Evolutionary conservation across 2,797 vertebrate species (phyloP).

Genomic region (Spizella passerina): DNA sequence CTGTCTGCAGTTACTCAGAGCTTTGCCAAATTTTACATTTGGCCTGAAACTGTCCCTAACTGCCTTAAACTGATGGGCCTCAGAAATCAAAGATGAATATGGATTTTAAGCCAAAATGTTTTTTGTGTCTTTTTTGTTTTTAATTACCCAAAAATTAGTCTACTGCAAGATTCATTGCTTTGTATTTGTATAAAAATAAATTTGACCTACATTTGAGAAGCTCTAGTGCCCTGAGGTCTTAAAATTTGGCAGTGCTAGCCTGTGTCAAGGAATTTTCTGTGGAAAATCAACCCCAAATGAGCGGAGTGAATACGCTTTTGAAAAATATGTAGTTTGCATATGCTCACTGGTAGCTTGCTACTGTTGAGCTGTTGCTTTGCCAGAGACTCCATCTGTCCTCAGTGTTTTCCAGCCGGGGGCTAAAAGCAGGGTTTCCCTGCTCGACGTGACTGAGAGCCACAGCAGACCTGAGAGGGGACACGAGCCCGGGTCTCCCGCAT

Average conservation of each 20-base stretch:
- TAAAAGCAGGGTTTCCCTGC: not conserved
- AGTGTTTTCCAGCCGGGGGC: not conserved
- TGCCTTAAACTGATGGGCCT: not conserved
- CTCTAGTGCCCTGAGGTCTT: not conserved
- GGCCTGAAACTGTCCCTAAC: not conserved
- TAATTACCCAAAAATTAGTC: not conserved
- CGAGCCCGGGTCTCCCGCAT: fast-evolving
- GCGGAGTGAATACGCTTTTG: not conserved
- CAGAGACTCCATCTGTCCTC: constrained; percentile 42
- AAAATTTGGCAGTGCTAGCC: not conserved
- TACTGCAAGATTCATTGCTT: not conserved
- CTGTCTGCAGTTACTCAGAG: not conserved
- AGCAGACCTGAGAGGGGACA: not conserved
- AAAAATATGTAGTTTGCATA: not conserved
- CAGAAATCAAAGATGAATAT: not conserved
- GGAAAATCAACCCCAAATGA: not conserved
- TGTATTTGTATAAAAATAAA: not conserved
- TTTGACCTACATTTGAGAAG: not conserved
- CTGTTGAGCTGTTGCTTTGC: constrained; percentile 15
- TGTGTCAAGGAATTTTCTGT: constrained; percentile 18
- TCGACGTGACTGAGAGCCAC: not conserved
- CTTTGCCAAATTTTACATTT: not conserved
- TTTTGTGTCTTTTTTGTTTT: not conserved
- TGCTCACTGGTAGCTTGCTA: not conserved
- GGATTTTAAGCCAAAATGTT: not conserved